Conservation (phyloP, 2,113 vertebrate species). For the Colaptes auratus region DNA sequence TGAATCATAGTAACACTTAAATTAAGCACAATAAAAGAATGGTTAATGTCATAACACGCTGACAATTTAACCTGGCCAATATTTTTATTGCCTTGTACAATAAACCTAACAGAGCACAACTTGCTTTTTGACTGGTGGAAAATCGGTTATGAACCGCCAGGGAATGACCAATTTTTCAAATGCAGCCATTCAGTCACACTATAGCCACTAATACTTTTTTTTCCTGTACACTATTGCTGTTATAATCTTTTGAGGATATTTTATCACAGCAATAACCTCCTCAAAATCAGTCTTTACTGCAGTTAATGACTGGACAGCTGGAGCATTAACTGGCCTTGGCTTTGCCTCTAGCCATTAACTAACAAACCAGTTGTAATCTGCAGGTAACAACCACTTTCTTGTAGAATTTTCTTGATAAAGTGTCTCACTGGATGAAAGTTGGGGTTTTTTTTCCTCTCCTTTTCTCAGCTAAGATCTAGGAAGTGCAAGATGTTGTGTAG, state of each 20-base stretch:
- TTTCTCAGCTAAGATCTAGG: conserved; percentile 9
- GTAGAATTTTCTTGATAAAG: conserved; percentile 76
- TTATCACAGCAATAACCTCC: conserved; percentile 85
- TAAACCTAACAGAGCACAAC: conserved; percentile 89
- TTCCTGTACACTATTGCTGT: conserved; percentile 80
- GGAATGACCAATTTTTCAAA: conserved; percentile 87
- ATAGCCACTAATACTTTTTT: conserved; percentile 80
- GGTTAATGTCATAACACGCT: conserved; percentile 82
- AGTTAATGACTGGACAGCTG: conserved; percentile 87
- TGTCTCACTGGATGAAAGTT: conserved; percentile 66
- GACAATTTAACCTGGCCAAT: conserved; percentile 87
- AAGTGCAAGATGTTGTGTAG: neutral
- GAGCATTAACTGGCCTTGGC: conserved; percentile 82
- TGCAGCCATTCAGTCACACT: conserved; percentile 83
- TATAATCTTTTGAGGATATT: conserved; percentile 88
- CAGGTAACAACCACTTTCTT: conserved; percentile 83
- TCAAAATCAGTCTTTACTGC: conserved; percentile 85
- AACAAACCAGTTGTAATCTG: conserved; percentile 84
- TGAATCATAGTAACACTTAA: conserved; percentile 81
- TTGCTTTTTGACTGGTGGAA: conserved; percentile 87
- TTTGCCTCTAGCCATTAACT: conserved; percentile 81
- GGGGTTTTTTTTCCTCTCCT: neutral
- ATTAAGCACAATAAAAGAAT: conserved; percentile 84
- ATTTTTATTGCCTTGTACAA: conserved; percentile 88
- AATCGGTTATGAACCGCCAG: conserved; percentile 85